phyloP scores from a whole-genome alignment of 2,797 vertebrate species.

The Tapera naevia region DNA sequence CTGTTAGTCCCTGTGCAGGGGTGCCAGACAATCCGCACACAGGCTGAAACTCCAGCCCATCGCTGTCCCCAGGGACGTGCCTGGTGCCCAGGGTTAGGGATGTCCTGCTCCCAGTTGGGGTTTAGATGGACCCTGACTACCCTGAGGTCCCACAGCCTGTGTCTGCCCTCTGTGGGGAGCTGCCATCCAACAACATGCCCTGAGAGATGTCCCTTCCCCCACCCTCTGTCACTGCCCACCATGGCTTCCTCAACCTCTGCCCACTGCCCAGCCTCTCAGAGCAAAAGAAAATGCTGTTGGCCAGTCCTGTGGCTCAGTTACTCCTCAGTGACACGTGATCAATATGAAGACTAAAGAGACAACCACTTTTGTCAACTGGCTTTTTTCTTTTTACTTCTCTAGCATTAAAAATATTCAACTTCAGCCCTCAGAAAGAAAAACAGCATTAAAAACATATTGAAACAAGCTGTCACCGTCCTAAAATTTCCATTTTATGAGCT shows the following conservation, averaged over 20 bases:
- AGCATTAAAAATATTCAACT: background rate
- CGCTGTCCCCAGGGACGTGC: background rate
- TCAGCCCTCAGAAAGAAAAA: background rate
- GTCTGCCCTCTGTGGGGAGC: rapidly evolving
- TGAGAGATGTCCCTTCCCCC: background rate
- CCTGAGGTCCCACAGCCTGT: background rate
- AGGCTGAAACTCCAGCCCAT: background rate
- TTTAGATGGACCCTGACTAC: no score
- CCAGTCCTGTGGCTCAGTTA: rapidly evolving
- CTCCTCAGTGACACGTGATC: rapidly evolving
- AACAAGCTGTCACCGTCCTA: conserved; percentile 27
- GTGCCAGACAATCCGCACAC: rapidly evolving
- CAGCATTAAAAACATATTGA: background rate
- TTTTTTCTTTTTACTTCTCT: background rate
- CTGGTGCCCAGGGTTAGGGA: background rate
- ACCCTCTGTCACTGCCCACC: background rate
- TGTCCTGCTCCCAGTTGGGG: background rate
- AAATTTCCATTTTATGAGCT: conserved; percentile 21
- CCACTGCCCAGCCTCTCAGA: background rate
- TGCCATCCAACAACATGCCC: background rate
- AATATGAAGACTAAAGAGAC: background rate
- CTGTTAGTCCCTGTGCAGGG: background rate
- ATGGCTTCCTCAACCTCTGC: background rate
- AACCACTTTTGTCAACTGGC: background rate
- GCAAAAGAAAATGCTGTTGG: rapidly evolving